Evolutionary conservation across 2,797 vertebrate genomes (phyloP).

Genomic region (Esox lucius): DNA sequence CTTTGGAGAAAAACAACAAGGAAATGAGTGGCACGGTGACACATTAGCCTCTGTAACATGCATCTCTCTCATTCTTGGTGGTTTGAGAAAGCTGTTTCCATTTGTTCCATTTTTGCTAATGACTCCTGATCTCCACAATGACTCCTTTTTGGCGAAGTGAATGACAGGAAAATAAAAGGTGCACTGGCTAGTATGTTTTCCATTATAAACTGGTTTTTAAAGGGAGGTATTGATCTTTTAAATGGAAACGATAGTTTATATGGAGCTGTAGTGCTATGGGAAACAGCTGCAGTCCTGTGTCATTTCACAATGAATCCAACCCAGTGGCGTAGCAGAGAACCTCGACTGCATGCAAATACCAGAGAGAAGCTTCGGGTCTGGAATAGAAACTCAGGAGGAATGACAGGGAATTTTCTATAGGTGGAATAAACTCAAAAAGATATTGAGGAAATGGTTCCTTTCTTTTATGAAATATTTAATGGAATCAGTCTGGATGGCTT

Average conservation of each 20-base stretch:
- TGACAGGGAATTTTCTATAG: slow-evolving; percentile 41
- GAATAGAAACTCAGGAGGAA: slow-evolving; percentile 44
- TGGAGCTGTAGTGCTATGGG: slow-evolving; percentile 31
- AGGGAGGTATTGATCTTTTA: slow-evolving; percentile 30
- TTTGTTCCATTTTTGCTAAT: slow-evolving; percentile 2
- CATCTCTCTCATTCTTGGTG: background rate
- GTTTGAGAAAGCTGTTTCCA: slow-evolving; percentile 25
- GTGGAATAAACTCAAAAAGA: slow-evolving; percentile 26
- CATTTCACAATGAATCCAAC: slow-evolving; percentile 48
- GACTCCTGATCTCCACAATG: slow-evolving; percentile 26
- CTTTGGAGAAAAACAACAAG: slow-evolving; percentile 13
- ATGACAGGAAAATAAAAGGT: slow-evolving; percentile 30
- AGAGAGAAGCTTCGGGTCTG: slow-evolving; percentile 34
- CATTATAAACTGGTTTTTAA: slow-evolving; percentile 32
- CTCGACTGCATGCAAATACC: slow-evolving; percentile 37
- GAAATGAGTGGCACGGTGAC: background rate
- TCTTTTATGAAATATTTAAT: slow-evolving; percentile 42
- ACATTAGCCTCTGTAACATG: background rate
- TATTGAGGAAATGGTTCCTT: slow-evolving; percentile 40
- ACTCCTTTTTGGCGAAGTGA: slow-evolving; percentile 26
- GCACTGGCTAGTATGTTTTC: slow-evolving; percentile 38
- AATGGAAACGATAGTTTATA: slow-evolving; percentile 40
- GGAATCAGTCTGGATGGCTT: slow-evolving; percentile 32
- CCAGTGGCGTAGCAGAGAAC: slow-evolving; percentile 38
- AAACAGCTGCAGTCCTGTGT: slow-evolving; percentile 48